These are phyloP conservation scores for Bos taurus DNA, from an alignment of 2,113 vertebrate genomes.

Conservation along the genomic window ARS-UCD2.0 NC_037331.1:61041501-61042000, in stretches of 20 bases:
- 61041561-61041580: background rate
- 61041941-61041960: background rate
- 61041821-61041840: background rate
- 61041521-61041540: background rate
- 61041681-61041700: background rate
- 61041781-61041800: background rate
- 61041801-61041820: background rate
- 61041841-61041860: background rate
- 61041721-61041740: background rate
- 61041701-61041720: background rate
- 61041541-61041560: background rate
- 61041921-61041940: fast-evolving
- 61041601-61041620: background rate
- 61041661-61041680: background rate
- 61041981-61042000: background rate
- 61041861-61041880: background rate
- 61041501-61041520: background rate
- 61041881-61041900: background rate
- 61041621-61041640: background rate
- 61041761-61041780: background rate
- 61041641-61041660: background rate
- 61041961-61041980: background rate
- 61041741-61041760: background rate
- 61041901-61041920: background rate
- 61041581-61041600: background rate